These are phyloP conservation scores for Drosophila albomicans DNA, from an alignment of 1,140 invertebrate species.

Conservation along the genomic window DNA sequence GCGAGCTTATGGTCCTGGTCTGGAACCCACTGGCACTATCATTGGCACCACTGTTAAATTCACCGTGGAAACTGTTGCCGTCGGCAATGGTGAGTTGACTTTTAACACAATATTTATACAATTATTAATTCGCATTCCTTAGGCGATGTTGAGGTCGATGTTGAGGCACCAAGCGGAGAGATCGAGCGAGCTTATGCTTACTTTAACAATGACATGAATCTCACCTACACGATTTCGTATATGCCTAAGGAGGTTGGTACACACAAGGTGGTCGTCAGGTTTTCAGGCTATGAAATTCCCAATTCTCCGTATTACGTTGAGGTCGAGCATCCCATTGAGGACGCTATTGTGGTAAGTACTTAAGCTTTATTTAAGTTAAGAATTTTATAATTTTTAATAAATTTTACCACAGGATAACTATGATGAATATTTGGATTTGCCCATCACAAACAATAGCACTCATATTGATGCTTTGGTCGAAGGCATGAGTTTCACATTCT, in stretches of 20 bases:
- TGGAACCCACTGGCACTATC: conserved; percentile 92
- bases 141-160: conserved; percentile 88
- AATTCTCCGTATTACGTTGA: conserved; percentile 91
- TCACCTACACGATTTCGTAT: conserved; percentile 93
- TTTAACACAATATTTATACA: not conserved
- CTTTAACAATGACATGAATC: conserved; percentile 94
- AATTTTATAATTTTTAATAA: not conserved
- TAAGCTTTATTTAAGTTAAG: not conserved
- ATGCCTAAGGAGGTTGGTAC: conserved; percentile 91
- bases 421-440: conserved; percentile 4
- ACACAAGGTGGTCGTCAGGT: conserved; percentile 90
- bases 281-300: conserved; percentile 89
- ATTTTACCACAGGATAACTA: not conserved
- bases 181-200: conserved; percentile 90
- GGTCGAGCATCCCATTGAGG: conserved; percentile 92
- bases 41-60: conserved; percentile 91
- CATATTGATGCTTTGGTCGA: not conserved
- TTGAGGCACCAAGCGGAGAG: conserved; percentile 91
- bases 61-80: conserved; percentile 94
- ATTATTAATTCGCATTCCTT: not conserved
- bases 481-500: conserved; percentile 15
- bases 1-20: conserved; percentile 94
- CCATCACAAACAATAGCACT: not conserved
- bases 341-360: conserved; percentile 88
- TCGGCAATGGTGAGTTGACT: conserved; percentile 89